A percentile compares a stretch with the other conserved stretches of the same genome.
phyloP scores from a whole-genome alignment of 2,797 vertebrate species.

The Poliocrania exsul region DNA sequence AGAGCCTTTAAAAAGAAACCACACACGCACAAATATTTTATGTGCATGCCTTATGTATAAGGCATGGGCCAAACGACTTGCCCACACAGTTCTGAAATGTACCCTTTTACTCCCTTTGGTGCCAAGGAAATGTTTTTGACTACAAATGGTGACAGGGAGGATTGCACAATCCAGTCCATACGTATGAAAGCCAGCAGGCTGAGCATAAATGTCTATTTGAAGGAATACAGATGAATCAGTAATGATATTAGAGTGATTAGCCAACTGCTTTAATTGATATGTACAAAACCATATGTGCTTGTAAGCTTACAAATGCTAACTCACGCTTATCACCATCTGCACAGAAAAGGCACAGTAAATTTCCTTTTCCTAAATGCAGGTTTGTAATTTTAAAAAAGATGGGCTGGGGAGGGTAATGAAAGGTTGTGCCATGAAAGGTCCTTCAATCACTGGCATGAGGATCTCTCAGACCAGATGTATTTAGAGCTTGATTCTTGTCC shows the following conservation, averaged over 20 bases:
- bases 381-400: conserved; percentile 26
- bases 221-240: conserved; percentile 66
- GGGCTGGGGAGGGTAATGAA: background rate
- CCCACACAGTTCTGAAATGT: conserved; percentile 64
- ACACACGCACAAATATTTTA: conserved; percentile 59
- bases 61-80: conserved; percentile 52
- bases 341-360: conserved; percentile 52
- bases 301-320: conserved; percentile 68
- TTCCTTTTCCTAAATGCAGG: conserved; percentile 56
- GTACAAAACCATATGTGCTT: conserved; percentile 67
- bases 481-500: background rate
- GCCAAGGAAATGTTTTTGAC: conserved; percentile 59
- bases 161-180: conserved; percentile 38
- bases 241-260: conserved; percentile 66
- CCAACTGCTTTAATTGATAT: conserved; percentile 66
- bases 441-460: background rate
- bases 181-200: conserved; percentile 10
- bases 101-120: conserved; percentile 44
- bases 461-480: conserved; percentile 20
- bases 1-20: conserved; percentile 62
- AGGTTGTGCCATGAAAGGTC: background rate
- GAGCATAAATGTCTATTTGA: conserved; percentile 61
- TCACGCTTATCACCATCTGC: conserved; percentile 58
- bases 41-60: conserved; percentile 52
- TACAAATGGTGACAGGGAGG: conserved; percentile 29